Evolutionary conservation across 1,140 invertebrate genomes (phyloP).

Genomic region (Drusus annulatus): DNA sequence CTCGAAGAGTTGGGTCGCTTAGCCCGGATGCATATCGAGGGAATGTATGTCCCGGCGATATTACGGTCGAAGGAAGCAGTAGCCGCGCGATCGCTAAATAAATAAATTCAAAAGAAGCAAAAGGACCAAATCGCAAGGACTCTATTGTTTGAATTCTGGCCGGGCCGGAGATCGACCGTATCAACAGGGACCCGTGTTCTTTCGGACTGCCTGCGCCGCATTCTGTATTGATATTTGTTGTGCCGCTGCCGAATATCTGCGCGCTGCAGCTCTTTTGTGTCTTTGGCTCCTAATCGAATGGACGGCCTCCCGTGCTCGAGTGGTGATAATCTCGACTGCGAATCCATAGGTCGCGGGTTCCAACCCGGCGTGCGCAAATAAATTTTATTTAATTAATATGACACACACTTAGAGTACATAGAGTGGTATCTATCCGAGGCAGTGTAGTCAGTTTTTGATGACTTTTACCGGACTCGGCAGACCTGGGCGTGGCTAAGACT

Average conservation of each 20-base stretch:
- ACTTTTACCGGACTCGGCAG: too few species aligned
- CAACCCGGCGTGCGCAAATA: too few species aligned
- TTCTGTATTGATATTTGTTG: constrained; percentile 28
- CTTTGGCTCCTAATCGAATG: too few species aligned
- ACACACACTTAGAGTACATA: too few species aligned
- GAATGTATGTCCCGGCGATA: constrained; percentile 56
- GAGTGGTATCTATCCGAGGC: too few species aligned
- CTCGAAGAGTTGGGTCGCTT: constrained; percentile 7
- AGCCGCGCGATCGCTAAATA: constrained; percentile 56
- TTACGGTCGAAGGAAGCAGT: constrained; percentile 46
- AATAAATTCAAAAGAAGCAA: constrained; percentile 55
- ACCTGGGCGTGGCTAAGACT: too few species aligned
- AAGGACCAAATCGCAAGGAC: constrained; percentile 39
- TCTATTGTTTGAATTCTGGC: constrained; percentile 45
- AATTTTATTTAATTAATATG: too few species aligned
- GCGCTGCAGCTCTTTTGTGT: not conserved
- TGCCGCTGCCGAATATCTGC: not conserved
- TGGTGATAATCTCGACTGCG: too few species aligned
- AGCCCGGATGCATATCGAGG: constrained; percentile 51
- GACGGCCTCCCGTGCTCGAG: too few species aligned
- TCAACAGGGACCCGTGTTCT: not conserved
- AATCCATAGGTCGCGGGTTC: too few species aligned
- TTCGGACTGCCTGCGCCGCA: not conserved
- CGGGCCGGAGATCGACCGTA: not conserved
- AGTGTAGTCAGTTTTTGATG: too few species aligned